A percentile compares a stretch with the other conserved stretches of the same genome.
Conservation (phyloP, 2,888 invertebrate species). For the Pachycephus smyrnensis region DNA sequence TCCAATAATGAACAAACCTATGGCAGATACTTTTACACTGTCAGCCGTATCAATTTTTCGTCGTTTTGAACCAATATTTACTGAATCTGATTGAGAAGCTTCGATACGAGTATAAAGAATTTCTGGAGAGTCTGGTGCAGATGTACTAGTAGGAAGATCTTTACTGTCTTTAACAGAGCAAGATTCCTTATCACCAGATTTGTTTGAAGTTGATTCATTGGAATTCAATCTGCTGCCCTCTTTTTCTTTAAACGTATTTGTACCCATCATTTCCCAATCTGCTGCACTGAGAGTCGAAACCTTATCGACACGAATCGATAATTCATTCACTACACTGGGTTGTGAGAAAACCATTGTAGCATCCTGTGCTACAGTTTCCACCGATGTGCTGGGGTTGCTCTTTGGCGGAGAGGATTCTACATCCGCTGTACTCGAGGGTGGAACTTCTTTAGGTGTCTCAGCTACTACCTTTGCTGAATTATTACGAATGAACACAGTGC, state of each 20-base stretch:
- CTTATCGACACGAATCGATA: slow-evolving; percentile 41
- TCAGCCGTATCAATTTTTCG: not conserved
- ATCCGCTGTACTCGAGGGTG: not conserved
- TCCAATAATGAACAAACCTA: not conserved
- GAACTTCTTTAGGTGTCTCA: slow-evolving; percentile 25
- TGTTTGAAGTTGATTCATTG: not conserved
- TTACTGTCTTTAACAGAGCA: not conserved
- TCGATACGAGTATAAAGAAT: slow-evolving; percentile 37
- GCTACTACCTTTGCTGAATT: not conserved
- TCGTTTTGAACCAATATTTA: not conserved
- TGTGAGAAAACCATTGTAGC: not conserved
- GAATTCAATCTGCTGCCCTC: not conserved
- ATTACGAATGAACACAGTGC: not conserved
- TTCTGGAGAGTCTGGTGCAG: slow-evolving; percentile 30
- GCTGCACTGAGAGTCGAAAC: slow-evolving; percentile 44
- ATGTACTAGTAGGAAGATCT: not conserved
- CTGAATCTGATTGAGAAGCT: slow-evolving; percentile 16
- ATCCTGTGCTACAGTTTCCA: not conserved
- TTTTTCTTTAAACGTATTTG: not conserved
- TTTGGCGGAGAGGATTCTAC: not conserved
- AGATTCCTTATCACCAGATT: not conserved
- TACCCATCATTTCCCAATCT: slow-evolving; percentile 46
- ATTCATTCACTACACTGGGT: slow-evolving; percentile 19
- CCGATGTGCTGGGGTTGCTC: not conserved
- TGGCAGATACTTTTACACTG: not conserved